Base-by-base conservation (phyloP, 2,888 invertebrate species). In the Mesorhabditis sp. region DNA sequence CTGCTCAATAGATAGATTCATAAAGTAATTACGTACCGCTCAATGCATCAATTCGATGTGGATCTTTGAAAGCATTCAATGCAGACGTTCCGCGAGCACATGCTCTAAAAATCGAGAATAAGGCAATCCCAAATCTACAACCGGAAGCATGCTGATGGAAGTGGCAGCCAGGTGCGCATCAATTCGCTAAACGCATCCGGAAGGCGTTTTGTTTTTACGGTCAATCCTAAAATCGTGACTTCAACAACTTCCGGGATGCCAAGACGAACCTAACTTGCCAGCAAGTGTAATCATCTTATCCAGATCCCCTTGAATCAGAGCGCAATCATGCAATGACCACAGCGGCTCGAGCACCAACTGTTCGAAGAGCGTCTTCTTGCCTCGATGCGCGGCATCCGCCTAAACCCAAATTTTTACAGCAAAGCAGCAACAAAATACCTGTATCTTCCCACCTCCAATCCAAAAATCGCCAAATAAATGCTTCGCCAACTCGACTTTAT, bases 111-210 rank as follows among this genome's bases (percentile, higher is more conserved):
- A 13, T n/a, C n/a, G 7, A 50, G 58, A 50, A 13, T 10, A 13
- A 13, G 7, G 7, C n/a, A 50, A n/a, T 50, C n/a, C n/a, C 7
- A 50, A 13, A 10, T 13, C 10, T 2, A 13, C 1, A 13, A 50
- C 58, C 79, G 72, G 62, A 84, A 74, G 5, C 74, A 74, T 4
- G 84, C 81, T 45, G 71, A 76, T 4, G 83, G 77, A 5, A 84
- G 73, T 0, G 84, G 83, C 67, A 84, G 70, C 84, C 84, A 84
- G 7, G 70, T 66, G 7, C 84, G 70, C 80, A 84, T 83, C 43
- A 80, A 66, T 64, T 84, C 84, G 62, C 80, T 78, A 68, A 84
- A 82, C 5, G 83, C 83, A 43, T 84, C 84, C 43, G 77, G 78
- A 5, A 76, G 74, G 64, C 83, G 74, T 43, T 75, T 70, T 4